Base-by-base conservation (phyloP, 2,888 invertebrate genomes). In the Drosophila peninsularis region DNA sequence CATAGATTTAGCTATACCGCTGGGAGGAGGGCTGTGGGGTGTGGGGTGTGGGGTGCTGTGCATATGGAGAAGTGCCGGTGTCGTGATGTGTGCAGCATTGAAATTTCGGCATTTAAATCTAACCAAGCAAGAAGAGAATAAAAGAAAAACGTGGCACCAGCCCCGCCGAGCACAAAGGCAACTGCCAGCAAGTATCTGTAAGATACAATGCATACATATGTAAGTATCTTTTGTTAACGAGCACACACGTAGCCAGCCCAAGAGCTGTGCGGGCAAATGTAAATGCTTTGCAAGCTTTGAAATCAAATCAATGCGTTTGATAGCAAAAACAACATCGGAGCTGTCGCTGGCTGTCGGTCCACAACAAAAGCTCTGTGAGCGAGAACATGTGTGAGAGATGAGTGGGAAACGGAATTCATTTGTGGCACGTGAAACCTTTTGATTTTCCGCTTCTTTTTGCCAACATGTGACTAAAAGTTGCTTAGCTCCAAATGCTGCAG, bases 41-140 rank as follows among this genome's bases (percentile, higher is more conserved):
- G 44, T n/a, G n/a, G 19, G 44, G 44, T 11, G 21, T 14, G 19
- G 41, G 53, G 24, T 50, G 44, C 57, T 52, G 55, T 55, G 42
- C 39, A 62, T 62, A 62, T 65, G 69, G 41, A 19, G 19, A 19
- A 30, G 27, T 54, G 42, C 13, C 41, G 50, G 57, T 39, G 55
- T 63, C 62, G 67, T 70, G 81, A 78, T 87, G 88, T 83, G 88
- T 71, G 69, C 79, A 52, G 79, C 88, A 87, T 87, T 84, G 85
- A 82, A 87, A 87, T 82, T 82, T 87, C 62, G 86, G 82, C 80
- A 88, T 88, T 83, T 88, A 82, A 85, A 88, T 85, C 71, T 82
- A 85, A 71, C 80, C 82, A 83, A 83, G 86, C 80, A 74, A 68
- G 61, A 80, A 62, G 55, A 62, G 67, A 69, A 65, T 62, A 71